Percentiles rank a stretch among this genome's conserved stretches.
These are phyloP conservation scores for Pedicia rivosa DNA, from an alignment of 2,888 invertebrate genomes.

Conservation along the genomic window DNA sequence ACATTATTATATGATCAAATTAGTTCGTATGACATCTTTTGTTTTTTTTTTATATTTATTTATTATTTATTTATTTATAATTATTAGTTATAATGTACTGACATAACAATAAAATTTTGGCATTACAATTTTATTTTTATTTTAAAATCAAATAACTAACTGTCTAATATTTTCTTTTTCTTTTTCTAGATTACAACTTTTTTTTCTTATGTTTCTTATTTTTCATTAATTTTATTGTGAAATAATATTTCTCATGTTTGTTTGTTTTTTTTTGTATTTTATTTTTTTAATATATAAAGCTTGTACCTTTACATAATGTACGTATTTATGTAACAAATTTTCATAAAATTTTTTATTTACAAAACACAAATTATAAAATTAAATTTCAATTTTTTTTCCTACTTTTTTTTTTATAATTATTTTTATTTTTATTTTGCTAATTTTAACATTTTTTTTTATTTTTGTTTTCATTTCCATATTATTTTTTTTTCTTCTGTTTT, in stretches of 20 bases:
- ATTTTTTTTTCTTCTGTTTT: background rate
- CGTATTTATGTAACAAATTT: background rate
- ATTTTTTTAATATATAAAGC: background rate
- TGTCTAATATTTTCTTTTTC: too few species aligned
- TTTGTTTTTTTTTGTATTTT: too few species aligned
- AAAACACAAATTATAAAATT: background rate
- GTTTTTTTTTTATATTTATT: background rate
- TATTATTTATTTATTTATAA: too few species aligned
- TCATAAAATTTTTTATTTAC: background rate
- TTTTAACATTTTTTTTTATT: background rate
- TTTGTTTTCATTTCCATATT: background rate
- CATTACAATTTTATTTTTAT: too few species aligned
- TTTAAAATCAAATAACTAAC: too few species aligned
- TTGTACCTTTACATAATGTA: conserved; percentile 3
- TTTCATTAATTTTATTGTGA: too few species aligned
- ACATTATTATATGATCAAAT: too few species aligned
- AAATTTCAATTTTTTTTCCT: background rate
- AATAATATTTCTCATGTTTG: too few species aligned
- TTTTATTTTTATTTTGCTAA: background rate
- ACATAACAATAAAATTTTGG: too few species aligned
- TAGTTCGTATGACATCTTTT: conserved; percentile 3
- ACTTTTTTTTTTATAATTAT: background rate
- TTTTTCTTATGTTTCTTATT: too few species aligned
- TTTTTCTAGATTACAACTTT: too few species aligned
- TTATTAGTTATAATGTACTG: too few species aligned